These are phyloP conservation scores for Halcyon leucocephala DNA, from an alignment of 2,797 vertebrate species.

Conservation along the genomic window DNA sequence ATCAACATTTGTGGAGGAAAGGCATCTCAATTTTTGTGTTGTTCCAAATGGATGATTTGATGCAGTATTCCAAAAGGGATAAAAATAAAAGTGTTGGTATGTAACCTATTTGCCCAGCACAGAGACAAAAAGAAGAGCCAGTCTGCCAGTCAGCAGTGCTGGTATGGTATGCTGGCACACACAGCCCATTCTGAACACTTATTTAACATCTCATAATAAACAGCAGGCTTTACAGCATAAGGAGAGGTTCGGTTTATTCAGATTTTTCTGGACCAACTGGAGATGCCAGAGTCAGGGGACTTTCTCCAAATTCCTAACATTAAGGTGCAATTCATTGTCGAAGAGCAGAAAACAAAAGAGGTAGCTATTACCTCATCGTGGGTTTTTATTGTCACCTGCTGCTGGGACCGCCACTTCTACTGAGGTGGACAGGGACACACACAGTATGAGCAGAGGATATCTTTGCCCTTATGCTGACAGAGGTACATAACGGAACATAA, in stretches of 20 bases:
- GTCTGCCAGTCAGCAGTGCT: background rate
- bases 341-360: background rate
- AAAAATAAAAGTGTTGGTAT: conserved; percentile 57
- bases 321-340: background rate
- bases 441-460: accelerated
- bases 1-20: background rate
- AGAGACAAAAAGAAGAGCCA: conserved; percentile 1
- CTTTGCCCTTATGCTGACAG: background rate
- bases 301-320: background rate
- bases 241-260: background rate
- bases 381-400: background rate
- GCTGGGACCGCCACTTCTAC: background rate
- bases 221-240: background rate
- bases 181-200: background rate
- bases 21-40: background rate
- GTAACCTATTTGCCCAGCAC: conserved; percentile 12
- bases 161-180: background rate
- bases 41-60: background rate
- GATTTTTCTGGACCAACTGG: background rate
- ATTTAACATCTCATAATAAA: conserved; percentile 33
- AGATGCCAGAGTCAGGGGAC: background rate
- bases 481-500: accelerated
- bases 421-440: background rate
- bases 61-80: conserved; percentile 7
- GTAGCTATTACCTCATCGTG: background rate